Conservation (phyloP, 2,113 vertebrate genomes). For the Plecturocebus donacophilus region DNA sequence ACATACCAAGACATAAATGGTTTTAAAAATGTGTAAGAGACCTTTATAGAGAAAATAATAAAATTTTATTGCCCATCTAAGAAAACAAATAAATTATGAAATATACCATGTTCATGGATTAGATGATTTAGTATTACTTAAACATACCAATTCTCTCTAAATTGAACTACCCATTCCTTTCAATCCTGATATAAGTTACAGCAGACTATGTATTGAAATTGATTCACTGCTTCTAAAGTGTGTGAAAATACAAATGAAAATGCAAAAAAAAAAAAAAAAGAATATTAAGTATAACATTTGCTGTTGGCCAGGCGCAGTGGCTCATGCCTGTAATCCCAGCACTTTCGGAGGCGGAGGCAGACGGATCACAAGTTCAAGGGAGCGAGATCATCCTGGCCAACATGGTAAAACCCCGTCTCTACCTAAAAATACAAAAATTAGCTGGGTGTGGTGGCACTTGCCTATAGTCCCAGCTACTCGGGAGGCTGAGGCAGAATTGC, state of each 20-base stretch:
- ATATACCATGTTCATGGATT: not conserved
- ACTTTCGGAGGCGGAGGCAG: too few relatives aligned
- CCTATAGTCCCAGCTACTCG: too few relatives aligned
- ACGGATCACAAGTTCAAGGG: too few relatives aligned
- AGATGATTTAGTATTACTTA: not conserved
- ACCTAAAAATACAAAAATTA: too few relatives aligned
- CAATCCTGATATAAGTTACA: not conserved
- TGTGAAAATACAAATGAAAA: not conserved
- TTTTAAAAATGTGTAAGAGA: not conserved
- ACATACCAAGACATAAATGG: not conserved
- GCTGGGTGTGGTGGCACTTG: fast-evolving
- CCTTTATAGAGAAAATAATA: not conserved
- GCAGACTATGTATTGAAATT: not conserved
- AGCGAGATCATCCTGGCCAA: too few relatives aligned
- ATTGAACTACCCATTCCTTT: not conserved
- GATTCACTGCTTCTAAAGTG: not conserved
- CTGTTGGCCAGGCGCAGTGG: too few relatives aligned
- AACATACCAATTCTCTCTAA: not conserved
- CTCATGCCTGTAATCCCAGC: too few relatives aligned
- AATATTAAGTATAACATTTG: too few relatives aligned
- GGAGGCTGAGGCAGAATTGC: too few relatives aligned
- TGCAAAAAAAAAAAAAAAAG: not conserved
- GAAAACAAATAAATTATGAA: not conserved
- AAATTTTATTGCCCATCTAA: not conserved
- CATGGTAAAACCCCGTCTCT: too few relatives aligned